Evolutionary conservation across 2,113 vertebrate genomes (phyloP).

Genomic region (Oryzias javanicus): DNA sequence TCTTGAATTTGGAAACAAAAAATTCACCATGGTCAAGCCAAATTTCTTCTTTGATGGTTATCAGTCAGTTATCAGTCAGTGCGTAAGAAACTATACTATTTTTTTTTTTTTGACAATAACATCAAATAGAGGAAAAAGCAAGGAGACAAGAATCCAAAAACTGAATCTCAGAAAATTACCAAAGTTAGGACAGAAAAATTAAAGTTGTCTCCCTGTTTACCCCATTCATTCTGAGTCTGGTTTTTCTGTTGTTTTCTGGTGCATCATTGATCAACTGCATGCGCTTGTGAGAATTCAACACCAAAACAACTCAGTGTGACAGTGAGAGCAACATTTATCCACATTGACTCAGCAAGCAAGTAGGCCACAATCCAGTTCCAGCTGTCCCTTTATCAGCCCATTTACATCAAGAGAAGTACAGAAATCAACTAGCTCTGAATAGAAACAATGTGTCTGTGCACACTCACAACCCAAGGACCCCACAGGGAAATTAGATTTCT

Average conservation of each 20-base stretch:
- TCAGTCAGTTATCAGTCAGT: too few relatives aligned
- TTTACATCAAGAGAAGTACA: slow-evolving; percentile 65
- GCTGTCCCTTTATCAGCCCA: slow-evolving; percentile 57
- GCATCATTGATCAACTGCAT: slow-evolving; percentile 59
- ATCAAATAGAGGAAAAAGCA: too few relatives aligned
- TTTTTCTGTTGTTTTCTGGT: slow-evolving; percentile 49
- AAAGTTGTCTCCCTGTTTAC: slow-evolving; percentile 31
- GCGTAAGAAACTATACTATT: too few relatives aligned
- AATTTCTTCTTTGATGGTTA: too few relatives aligned
- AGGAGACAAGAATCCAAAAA: too few relatives aligned
- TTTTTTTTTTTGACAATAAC: too few relatives aligned
- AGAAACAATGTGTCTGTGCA: slow-evolving; percentile 50
- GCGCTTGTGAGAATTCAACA: slow-evolving; percentile 12
- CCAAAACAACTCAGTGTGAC: slow-evolving; percentile 22
- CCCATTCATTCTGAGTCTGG: slow-evolving; percentile 34
- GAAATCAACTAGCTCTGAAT: slow-evolving; percentile 59
- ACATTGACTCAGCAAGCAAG: slow-evolving; percentile 67
- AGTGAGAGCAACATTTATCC: slow-evolving; percentile 30
- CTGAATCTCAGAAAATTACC: too few relatives aligned
- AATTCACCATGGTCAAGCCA: too few relatives aligned
- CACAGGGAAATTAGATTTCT: slow-evolving; percentile 70
- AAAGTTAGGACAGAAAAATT: neutral
- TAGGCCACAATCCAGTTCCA: slow-evolving; percentile 54
- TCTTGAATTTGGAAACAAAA: too few relatives aligned
- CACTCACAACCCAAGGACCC: slow-evolving; percentile 56